Base-by-base conservation (phyloP, 1,140 invertebrate species). In the Drosophila erecta region DNA sequence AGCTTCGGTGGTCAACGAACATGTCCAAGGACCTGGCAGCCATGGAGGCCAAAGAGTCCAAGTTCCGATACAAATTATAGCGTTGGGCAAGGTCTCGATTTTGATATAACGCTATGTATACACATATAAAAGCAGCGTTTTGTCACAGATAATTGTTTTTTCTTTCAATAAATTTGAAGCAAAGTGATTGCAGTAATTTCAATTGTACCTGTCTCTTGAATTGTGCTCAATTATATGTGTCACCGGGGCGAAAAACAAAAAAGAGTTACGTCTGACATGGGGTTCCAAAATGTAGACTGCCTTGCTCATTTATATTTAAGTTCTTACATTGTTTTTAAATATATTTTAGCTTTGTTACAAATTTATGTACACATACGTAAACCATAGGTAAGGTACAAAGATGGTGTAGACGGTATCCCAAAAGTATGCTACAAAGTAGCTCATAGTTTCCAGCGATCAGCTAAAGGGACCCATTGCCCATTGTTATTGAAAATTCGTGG, bases 1-100 rank as follows among this genome's bases (percentile, higher is more conserved):
- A 41, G 51, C 49, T 41, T 78, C 80, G 74, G 66, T 89, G 73
- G 86, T 90, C 85, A 90, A 90, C 86, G 84, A 62, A 87, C 84
- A 87, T 79, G 81, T 61, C 77, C 85, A 85, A 90, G 84, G 85
- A 83, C 84, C 67, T 30, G 69, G n/a, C 72, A 56, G 70, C 53
- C 55, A 60, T 65, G 62, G 47, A 71, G 73, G 62, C 54, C 67
- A 54, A 35, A 53, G 38, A 27, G 22, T 47, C 44, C 47, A 43
- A 75, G 53, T 69, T 69, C 57, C 61, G 44, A 72, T 67, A 66
- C 58, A 90, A 79, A 81, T 80, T 87, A 75, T 49, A 81, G 57
- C 53, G 58, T 74, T 78, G 74, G 44, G 57, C 78, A 86, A 79
- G 83, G 81, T 76, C 65, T 24, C 58, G 65, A 59, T 49, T 62